These are phyloP conservation scores for Eulithis prunata DNA, from an alignment of 2,888 invertebrate species.

Conservation along the genomic window DNA sequence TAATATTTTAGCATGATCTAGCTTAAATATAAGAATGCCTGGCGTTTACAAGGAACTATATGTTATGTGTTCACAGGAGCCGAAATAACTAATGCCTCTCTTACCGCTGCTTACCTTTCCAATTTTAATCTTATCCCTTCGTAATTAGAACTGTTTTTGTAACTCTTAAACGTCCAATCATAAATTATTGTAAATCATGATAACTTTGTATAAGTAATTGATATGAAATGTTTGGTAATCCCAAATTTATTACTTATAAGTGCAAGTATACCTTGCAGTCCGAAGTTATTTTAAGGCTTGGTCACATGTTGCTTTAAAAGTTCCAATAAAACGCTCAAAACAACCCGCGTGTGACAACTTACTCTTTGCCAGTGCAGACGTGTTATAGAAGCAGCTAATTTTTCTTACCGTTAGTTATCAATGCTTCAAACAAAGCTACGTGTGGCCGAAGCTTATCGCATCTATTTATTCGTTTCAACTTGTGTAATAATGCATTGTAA, in stretches of 20 bases:
- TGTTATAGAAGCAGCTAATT: background rate
- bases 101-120: conserved; percentile 38
- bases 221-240: background rate
- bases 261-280: background rate
- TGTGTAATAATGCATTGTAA: conserved; percentile 12
- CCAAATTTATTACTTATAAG: background rate
- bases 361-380: too few species aligned
- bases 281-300: background rate
- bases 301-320: background rate
- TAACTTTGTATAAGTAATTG: background rate
- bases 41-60: conserved; percentile 21
- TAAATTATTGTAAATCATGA: background rate
- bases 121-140: conserved; percentile 35
- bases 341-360: too few species aligned
- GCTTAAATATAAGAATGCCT: conserved; percentile 46
- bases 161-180: background rate
- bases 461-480: background rate
- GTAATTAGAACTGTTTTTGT: conserved; percentile 22
- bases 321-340: background rate
- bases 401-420: background rate
- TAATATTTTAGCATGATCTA: conserved; percentile 61
- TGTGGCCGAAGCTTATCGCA: background rate
- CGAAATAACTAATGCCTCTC: conserved; percentile 29
- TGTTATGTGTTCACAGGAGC: conserved; percentile 27
- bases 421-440: background rate